Evolutionary conservation across 2,113 vertebrate species (phyloP), one percentile per base, ranked within the genome.

Genomic region (Epinephelus fuscoguttatus): DNA sequence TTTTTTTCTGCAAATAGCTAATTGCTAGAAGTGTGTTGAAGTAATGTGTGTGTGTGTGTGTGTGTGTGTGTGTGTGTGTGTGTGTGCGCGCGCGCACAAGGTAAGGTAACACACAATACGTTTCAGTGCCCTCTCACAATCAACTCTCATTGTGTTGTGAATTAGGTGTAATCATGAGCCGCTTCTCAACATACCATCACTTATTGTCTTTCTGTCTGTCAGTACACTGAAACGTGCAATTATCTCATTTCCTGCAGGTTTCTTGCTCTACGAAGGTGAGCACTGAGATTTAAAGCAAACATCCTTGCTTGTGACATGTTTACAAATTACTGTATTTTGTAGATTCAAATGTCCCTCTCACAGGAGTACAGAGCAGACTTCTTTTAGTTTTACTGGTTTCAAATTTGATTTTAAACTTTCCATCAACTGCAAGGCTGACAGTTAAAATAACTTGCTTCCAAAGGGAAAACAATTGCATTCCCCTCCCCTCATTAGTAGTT

Each of bases 11-110:
- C 63, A 42, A 75, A 49, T 17, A 30, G n/a, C 45, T 83, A 81
- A 78, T 74, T 84, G 53, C 56, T 53, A 56, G 33, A 81, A 78
- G 81, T 64, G 68, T 73, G 21, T 68, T 40, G 70, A 63, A 53
- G 50, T 70, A 62, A 68, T 30, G 30, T 30, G 30, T 30, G 30
- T 30, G 30, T 30, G 30, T 30, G 30, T 30, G 30, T 30, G 52
- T 53, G 52, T 53, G 52, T 59, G 56, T 59, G 45, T 45, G 23
- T 53, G 60, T 63, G 60, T 47, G 50, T 53, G 52, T 53, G 52
- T 59, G 56, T 59, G 45, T 45, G 23, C 40, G 60, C 53, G 55
- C 37, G 50, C 6, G 19, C 52, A 60, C 14, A 72, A 81, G 37
- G 33, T 11, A 66, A 70, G 27, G 37, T 62, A 40, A 50, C 18